These are phyloP conservation scores for Ophonus ardosiacus DNA, from an alignment of 2,888 invertebrate species.

Conservation along the genomic window DNA sequence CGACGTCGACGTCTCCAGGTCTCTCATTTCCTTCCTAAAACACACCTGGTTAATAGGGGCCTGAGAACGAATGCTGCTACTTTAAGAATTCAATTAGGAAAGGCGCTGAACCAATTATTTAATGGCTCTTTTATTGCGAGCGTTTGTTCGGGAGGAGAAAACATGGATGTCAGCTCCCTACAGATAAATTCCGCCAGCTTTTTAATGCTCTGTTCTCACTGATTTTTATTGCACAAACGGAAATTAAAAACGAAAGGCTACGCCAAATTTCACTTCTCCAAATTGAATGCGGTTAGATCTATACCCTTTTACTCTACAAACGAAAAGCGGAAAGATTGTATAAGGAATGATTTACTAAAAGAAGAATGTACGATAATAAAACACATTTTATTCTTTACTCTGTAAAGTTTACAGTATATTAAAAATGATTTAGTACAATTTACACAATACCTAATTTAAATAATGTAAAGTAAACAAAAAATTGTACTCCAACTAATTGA, in stretches of 20 bases:
- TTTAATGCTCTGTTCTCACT: constrained; percentile 39
- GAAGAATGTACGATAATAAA: too few species aligned
- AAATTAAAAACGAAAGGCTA: constrained; percentile 19
- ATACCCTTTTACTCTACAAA: neutral
- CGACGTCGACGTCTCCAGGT: constrained; percentile 4
- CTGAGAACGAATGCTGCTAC: constrained; percentile 44
- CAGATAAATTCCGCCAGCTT: constrained; percentile 29
- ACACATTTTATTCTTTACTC: too few species aligned
- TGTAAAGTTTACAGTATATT: too few species aligned
- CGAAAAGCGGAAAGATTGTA: neutral
- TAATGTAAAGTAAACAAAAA: too few species aligned
- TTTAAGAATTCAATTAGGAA: constrained; percentile 55
- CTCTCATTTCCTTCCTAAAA: constrained; percentile 48
- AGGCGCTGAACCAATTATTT: constrained; percentile 54
- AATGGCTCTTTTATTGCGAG: constrained; percentile 51
- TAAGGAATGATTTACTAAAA: neutral
- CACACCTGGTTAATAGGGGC: constrained; percentile 55
- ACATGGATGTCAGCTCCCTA: neutral
- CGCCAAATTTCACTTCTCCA: neutral
- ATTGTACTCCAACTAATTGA: too few species aligned
- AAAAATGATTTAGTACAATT: too few species aligned
- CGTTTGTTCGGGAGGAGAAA: constrained; percentile 41
- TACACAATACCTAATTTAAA: too few species aligned
- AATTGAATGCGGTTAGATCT: neutral
- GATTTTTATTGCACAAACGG: constrained; percentile 21